Conservation (phyloP, 2,797 vertebrate species). For the Heterohyrax brucei region DNA sequence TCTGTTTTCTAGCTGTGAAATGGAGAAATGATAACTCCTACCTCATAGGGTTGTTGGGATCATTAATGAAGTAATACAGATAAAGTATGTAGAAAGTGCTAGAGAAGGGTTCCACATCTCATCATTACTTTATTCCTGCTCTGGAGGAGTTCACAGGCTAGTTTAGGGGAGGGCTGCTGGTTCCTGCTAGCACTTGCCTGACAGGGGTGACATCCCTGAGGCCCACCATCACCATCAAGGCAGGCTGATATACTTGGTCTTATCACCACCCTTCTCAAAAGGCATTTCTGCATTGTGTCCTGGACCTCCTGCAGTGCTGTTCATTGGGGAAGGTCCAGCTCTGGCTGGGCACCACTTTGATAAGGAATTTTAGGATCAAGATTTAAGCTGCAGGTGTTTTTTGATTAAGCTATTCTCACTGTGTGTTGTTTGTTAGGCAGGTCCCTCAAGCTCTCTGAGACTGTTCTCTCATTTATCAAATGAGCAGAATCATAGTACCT, state of each 20-base stretch:
- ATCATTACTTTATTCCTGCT: neutral
- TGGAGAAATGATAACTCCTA: neutral
- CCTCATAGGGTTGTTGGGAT: neutral
- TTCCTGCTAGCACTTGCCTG: neutral
- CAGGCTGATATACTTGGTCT: neutral
- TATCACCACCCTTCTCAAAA: neutral
- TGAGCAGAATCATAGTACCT: neutral
- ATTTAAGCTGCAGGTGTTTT: neutral
- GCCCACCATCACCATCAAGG: neutral
- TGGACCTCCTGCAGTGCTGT: neutral
- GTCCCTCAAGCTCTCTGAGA: neutral
- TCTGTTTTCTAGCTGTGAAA: slow-evolving; percentile 27
- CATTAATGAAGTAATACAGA: neutral
- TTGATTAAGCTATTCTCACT: neutral
- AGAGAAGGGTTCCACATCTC: neutral
- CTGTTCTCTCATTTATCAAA: neutral
- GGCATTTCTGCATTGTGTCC: neutral
- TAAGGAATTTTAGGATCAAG: neutral
- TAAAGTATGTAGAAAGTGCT: neutral
- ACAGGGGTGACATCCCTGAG: neutral
- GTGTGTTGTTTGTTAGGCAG: neutral
- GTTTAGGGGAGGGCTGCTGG: neutral
- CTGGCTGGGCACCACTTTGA: neutral
- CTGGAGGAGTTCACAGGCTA: neutral
- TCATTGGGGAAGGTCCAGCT: neutral